Percentiles rank a stretch among this genome's conserved stretches.
Conservation (phyloP, 2,888 invertebrate genomes). For the Caprella mutica region DNA sequence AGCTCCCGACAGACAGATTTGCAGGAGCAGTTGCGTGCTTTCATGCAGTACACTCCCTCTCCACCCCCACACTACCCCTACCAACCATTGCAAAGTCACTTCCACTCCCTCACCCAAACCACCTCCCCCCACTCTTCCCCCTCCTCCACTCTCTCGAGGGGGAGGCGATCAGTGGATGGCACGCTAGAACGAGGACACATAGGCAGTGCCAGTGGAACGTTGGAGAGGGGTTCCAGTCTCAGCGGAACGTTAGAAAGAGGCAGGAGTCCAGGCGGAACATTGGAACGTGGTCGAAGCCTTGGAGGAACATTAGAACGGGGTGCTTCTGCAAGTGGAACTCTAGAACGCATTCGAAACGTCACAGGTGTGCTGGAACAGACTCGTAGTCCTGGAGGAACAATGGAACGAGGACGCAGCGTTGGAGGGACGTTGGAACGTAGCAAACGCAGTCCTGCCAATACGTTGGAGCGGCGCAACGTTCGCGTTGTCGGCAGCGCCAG, state of each 20-base stretch:
- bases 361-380: slow-evolving; percentile 14
- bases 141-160: not conserved
- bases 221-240: not conserved
- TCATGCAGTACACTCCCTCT: not conserved
- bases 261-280: slow-evolving; percentile 8
- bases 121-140: not conserved
- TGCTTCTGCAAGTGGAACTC: slow-evolving; percentile 1
- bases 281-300: slow-evolving; percentile 9
- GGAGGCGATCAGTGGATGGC: not conserved
- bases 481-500: slow-evolving; percentile 9
- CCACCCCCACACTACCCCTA: not conserved
- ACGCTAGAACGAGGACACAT: slow-evolving; percentile 1
- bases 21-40: not conserved
- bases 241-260: slow-evolving; percentile 3
- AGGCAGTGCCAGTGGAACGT: not conserved
- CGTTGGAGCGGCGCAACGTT: slow-evolving; percentile 1
- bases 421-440: slow-evolving; percentile 1
- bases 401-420: not conserved
- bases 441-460: not conserved
- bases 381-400: not conserved
- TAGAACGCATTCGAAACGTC: slow-evolving; percentile 4
- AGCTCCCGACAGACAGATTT: not conserved
- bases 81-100: not conserved
- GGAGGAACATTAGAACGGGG: slow-evolving; percentile 21
- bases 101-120: not conserved